Conservation (phyloP, 2,113 vertebrate genomes). For the Turnix velox region DNA sequence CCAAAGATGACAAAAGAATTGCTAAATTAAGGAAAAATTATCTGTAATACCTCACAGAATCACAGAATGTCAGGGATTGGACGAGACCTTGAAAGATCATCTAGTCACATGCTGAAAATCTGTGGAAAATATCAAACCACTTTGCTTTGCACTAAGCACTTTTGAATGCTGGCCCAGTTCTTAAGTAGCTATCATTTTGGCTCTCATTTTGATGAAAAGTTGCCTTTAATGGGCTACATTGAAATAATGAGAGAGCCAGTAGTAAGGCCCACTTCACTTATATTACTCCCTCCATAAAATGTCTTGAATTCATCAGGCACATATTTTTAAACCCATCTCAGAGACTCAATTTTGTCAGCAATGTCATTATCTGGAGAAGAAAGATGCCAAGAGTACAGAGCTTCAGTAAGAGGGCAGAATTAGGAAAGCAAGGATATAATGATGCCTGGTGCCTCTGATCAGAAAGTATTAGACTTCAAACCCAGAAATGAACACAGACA, state of each 20-base stretch:
- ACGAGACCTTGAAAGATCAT: no score
- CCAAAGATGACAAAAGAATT: not conserved
- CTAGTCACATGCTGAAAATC: no score
- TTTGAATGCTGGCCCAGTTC: not conserved
- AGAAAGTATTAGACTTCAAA: constrained; percentile 13
- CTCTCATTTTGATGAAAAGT: not conserved
- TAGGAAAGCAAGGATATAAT: not conserved
- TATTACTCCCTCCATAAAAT: not conserved
- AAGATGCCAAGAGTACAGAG: not conserved
- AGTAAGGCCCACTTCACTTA: not conserved
- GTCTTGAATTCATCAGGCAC: not conserved
- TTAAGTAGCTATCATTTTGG: not conserved
- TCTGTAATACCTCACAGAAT: not conserved
- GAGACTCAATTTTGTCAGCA: not conserved
- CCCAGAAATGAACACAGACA: not conserved
- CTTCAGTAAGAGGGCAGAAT: not conserved
- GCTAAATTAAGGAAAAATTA: not conserved
- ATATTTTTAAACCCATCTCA: not conserved
- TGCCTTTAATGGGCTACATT: not conserved
- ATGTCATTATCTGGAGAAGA: not conserved
- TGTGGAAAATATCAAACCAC: not conserved
- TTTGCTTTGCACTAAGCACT: not conserved
- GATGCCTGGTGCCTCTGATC: not conserved
- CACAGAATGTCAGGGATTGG: no score
- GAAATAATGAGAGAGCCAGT: not conserved